These are phyloP conservation scores for Eulithis testata DNA, from an alignment of 2,888 invertebrate species.

Conservation along the genomic window DNA sequence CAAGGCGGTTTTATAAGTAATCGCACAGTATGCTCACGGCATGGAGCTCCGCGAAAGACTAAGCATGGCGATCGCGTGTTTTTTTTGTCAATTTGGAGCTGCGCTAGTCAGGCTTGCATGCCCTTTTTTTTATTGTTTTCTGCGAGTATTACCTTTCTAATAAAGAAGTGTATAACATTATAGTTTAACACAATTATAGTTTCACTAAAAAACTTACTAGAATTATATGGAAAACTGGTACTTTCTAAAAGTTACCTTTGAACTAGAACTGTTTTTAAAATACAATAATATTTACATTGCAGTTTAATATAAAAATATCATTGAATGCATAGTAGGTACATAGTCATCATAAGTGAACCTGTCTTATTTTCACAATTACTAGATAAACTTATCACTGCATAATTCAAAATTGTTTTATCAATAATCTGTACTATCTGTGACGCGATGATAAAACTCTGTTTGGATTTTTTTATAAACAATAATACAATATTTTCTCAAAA, in stretches of 20 bases:
- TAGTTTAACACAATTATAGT: no score
- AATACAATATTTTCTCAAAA: no score
- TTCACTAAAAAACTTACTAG: neutral
- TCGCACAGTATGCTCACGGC: no score
- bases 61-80: no score
- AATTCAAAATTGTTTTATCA: constrained; percentile 39
- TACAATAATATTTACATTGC: constrained; percentile 20
- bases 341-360: constrained; percentile 4
- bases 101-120: no score
- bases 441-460: constrained; percentile 25
- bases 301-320: constrained; percentile 16
- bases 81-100: no score
- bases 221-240: neutral
- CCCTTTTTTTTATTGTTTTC: no score
- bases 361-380: neutral
- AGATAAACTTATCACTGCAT: constrained; percentile 39
- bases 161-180: no score
- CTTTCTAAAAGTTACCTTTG: neutral
- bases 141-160: no score
- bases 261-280: neutral
- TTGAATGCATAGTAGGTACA: neutral
- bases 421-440: constrained; percentile 30
- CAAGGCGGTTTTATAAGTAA: no score
- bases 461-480: constrained; percentile 20
- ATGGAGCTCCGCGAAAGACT: no score